Conservation (phyloP, 2,888 invertebrate species). For the Thymelicus acteon region DNA sequence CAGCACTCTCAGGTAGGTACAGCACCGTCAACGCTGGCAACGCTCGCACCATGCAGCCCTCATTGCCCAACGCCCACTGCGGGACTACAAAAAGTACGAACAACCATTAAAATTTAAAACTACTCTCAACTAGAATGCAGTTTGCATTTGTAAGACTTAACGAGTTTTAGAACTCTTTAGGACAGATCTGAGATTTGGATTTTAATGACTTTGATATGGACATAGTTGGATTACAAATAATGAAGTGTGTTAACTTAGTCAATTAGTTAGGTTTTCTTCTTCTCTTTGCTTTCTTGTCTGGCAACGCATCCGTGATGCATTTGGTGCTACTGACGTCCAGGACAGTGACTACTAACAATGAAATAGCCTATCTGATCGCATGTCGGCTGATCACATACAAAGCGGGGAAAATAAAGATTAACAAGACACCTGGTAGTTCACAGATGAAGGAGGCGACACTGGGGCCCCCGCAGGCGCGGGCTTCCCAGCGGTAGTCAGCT, state of each 20-base stretch:
- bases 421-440: slow-evolving; percentile 88
- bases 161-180: not conserved
- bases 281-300: no score
- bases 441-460: slow-evolving; percentile 92
- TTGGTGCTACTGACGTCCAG: no score
- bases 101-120: not conserved
- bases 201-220: no score
- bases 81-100: slow-evolving; percentile 82
- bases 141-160: not conserved
- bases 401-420: not conserved
- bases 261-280: no score
- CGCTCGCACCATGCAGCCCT: slow-evolving; percentile 89
- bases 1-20: slow-evolving; percentile 91
- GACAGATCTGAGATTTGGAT: not conserved
- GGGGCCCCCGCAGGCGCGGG: slow-evolving; percentile 90
- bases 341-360: no score
- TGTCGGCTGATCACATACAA: slow-evolving; percentile 15
- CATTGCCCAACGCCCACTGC: slow-evolving; percentile 88
- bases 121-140: not conserved
- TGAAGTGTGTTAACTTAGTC: no score
- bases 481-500: slow-evolving; percentile 91
- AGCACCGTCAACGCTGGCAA: slow-evolving; percentile 90
- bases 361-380: no score
- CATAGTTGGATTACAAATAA: no score
- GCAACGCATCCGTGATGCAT: no score